Base-by-base conservation (phyloP, 2,113 vertebrate species). In the Mustelus asterias region DNA sequence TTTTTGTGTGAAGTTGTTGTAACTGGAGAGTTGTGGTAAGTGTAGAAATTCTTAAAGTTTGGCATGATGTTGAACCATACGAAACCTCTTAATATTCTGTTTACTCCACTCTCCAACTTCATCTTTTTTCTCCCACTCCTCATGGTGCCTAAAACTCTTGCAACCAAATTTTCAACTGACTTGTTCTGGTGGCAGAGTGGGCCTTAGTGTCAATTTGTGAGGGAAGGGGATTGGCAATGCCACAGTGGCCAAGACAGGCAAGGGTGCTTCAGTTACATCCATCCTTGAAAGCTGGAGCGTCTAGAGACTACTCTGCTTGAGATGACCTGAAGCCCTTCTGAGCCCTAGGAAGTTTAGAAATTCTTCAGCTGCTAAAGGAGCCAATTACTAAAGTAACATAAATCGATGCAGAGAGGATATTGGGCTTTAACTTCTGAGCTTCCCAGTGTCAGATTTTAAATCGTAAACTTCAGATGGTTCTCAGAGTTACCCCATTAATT, bases 1-100 rank as follows among this genome's bases (percentile, higher is more conserved):
- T 65, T 37, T 93, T 92, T 92, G 14, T n/a, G n/a, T n/a, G n/a
- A n/a, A n/a, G n/a, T 65, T 92, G 89, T 92, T 65, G 33, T 65
- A 8, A 3, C 3, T 33, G 10, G 29, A 65, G 29, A 65, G 37
- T 16, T 83, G 4, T 63, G 33, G 16, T 93, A 37, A n/a, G 14
- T 41, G 33, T 93, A 65, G 89, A 93, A 37, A 63, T 29, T 33
- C 58, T 11, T 89, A 5, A 26, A 24, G 89, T 63, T 63, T 92
- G 26, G 37, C 33, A 65, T 65, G 58, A 92, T n/a, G 54, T 60
- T 90, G 54, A n/a, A 16, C n/a, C 13, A 6, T 63, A n/a, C 9
- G 29, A 58, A 58, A 89, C 54, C 63, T 29, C 58, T 92, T 65
- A 6, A 29, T 24, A 85, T 22, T 70, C 67, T 72, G 26, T 33